Conservation (phyloP, 2,113 vertebrate genomes). For the Grus americana region DNA sequence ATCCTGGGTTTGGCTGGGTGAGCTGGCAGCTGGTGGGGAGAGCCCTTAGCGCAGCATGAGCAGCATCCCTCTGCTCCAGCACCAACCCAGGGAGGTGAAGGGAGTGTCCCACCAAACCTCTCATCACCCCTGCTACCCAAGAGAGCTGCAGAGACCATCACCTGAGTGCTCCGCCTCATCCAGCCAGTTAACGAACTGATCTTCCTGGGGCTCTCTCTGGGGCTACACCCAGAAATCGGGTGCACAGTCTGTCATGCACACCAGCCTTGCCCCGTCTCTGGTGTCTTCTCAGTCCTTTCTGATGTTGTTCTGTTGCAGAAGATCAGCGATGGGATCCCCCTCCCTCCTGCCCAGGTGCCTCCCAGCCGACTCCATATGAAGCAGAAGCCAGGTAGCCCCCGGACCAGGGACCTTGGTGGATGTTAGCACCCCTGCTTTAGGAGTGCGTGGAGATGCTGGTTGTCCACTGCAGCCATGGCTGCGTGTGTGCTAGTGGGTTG, state of each 20-base stretch:
- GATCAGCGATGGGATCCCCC: slow-evolving; percentile 53
- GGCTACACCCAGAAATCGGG: background rate
- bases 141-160: background rate
- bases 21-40: background rate
- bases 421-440: background rate
- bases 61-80: background rate
- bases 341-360: slow-evolving; percentile 64
- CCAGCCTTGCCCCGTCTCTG: background rate
- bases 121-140: background rate
- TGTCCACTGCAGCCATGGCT: background rate
- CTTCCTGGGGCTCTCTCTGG: background rate
- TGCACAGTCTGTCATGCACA: background rate
- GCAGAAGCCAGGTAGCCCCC: slow-evolving; percentile 26
- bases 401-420: background rate
- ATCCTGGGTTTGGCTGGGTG: background rate
- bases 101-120: background rate
- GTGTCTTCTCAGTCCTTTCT: background rate
- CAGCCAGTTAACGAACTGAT: background rate
- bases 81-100: background rate
- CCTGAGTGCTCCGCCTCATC: background rate
- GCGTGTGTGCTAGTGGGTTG: background rate
- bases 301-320: slow-evolving; percentile 36
- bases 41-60: background rate
- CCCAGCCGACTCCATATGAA: slow-evolving; percentile 1
- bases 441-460: rapidly evolving